Percentiles rank a stretch among this genome's conserved stretches.
phyloP scores from a whole-genome alignment of 2,888 invertebrate genomes.

The Drosophila rellima region DNA sequence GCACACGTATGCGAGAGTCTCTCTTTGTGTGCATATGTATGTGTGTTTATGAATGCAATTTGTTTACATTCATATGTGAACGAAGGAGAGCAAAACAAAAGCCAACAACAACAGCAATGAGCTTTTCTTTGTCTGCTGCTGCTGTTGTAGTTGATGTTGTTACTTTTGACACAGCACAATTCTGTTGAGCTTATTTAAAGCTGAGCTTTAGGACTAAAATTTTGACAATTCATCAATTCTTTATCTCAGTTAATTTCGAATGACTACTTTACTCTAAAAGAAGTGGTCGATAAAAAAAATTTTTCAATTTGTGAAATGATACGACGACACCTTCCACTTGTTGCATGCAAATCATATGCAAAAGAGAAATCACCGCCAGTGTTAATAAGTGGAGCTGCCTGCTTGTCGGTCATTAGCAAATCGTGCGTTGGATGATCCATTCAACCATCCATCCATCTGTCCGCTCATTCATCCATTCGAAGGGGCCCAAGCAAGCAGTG shows the following conservation, averaged over 20 bases:
- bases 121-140: constrained; percentile 34
- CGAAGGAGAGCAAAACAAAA: constrained; percentile 23
- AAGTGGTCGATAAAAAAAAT: constrained; percentile 23
- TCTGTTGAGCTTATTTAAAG: not conserved
- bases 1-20: constrained; percentile 14
- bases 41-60: constrained; percentile 48
- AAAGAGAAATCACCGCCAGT: constrained; percentile 46
- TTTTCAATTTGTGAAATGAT: constrained; percentile 1
- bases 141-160: not conserved
- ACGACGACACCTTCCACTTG: constrained; percentile 36
- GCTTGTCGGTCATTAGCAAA: constrained; percentile 46
- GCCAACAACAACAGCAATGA: constrained; percentile 15
- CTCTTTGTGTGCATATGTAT: constrained; percentile 12
- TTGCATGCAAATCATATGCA: constrained; percentile 33
- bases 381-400: constrained; percentile 52
- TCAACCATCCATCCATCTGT: not conserved
- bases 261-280: not conserved
- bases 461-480: constrained; percentile 6
- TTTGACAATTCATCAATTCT: not conserved
- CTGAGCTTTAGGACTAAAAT: constrained; percentile 1
- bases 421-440: constrained; percentile 40
- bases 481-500: constrained; percentile 19
- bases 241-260: not conserved
- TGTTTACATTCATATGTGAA: constrained; percentile 46
- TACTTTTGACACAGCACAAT: constrained; percentile 6